These are phyloP conservation scores for Epicampocera succincta DNA, from an alignment of 2,888 invertebrate genomes.

Conservation along the genomic window DNA sequence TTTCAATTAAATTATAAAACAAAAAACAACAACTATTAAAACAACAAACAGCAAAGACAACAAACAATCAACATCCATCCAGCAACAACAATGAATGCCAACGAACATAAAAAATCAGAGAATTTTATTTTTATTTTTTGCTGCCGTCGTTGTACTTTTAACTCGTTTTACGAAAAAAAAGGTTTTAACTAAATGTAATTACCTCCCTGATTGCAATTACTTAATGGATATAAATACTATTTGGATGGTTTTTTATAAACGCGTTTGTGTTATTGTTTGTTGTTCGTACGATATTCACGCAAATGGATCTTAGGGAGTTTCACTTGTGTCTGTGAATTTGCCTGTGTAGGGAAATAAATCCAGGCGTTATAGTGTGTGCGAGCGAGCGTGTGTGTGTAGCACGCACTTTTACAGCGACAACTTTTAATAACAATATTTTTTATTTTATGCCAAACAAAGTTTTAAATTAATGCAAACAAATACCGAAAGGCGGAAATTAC, in stretches of 20 bases:
- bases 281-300: background rate
- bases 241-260: constrained; percentile 5
- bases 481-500: too few species aligned
- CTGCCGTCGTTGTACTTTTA: constrained; percentile 36
- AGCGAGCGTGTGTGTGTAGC: too few species aligned
- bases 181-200: constrained; percentile 69
- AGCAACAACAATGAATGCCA: constrained; percentile 33
- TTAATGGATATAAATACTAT: constrained; percentile 62
- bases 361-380: too few species aligned
- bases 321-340: too few species aligned
- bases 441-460: constrained; percentile 11
- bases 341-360: background rate
- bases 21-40: constrained; percentile 66
- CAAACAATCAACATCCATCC: constrained; percentile 35
- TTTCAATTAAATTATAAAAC: constrained; percentile 79
- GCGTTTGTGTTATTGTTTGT: background rate
- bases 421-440: constrained; percentile 2
- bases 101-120: constrained; percentile 30
- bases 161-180: constrained; percentile 55
- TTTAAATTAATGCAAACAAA: constrained; percentile 8
- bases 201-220: constrained; percentile 69
- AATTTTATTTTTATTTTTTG: constrained; percentile 51
- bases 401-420: constrained; percentile 5
- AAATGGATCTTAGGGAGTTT: background rate
- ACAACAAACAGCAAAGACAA: constrained; percentile 46